These are phyloP conservation scores for Trematomus loennbergii DNA, from an alignment of 2,113 vertebrate species.

Conservation along the genomic window DNA sequence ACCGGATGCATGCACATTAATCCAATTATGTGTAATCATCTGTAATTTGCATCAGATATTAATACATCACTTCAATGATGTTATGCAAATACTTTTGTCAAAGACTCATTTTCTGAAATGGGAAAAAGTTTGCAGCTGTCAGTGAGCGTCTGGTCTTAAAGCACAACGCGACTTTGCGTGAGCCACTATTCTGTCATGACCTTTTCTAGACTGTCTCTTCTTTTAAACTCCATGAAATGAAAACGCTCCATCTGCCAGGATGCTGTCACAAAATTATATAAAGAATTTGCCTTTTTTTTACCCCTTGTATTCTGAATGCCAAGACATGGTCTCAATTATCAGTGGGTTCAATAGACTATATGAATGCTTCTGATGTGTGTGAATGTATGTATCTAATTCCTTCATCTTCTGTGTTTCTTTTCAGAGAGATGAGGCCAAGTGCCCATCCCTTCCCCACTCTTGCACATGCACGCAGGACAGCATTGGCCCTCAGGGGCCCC, in stretches of 20 bases:
- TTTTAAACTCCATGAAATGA: slow-evolving; percentile 28
- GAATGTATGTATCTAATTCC: not conserved
- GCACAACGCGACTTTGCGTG: not conserved
- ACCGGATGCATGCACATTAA: slow-evolving; percentile 43
- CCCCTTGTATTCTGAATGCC: not conserved
- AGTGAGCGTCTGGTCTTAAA: slow-evolving; percentile 18
- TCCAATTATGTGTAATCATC: slow-evolving; percentile 54
- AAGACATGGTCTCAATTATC: slow-evolving; percentile 14
- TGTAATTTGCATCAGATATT: slow-evolving; percentile 57
- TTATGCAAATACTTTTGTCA: slow-evolving; percentile 38
- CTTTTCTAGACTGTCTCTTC: slow-evolving; percentile 28
- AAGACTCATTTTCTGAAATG: slow-evolving; percentile 18
- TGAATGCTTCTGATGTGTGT: slow-evolving; percentile 5
- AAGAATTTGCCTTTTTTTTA: not conserved
- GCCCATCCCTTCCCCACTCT: slow-evolving; percentile 94
- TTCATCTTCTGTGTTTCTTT: slow-evolving; percentile 30
- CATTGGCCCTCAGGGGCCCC: slow-evolving; percentile 93
- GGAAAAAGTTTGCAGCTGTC: slow-evolving; percentile 32
- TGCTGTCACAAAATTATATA: slow-evolving; percentile 6
- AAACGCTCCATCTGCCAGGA: slow-evolving; percentile 14
- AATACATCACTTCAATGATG: slow-evolving; percentile 52
- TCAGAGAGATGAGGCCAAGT: slow-evolving; percentile 98
- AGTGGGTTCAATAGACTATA: not conserved
- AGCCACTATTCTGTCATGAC: slow-evolving; percentile 11
- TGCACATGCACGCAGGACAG: slow-evolving; percentile 98